Conservation (phyloP, 2,797 vertebrate species). For the Tragelaphus eurycerus region DNA sequence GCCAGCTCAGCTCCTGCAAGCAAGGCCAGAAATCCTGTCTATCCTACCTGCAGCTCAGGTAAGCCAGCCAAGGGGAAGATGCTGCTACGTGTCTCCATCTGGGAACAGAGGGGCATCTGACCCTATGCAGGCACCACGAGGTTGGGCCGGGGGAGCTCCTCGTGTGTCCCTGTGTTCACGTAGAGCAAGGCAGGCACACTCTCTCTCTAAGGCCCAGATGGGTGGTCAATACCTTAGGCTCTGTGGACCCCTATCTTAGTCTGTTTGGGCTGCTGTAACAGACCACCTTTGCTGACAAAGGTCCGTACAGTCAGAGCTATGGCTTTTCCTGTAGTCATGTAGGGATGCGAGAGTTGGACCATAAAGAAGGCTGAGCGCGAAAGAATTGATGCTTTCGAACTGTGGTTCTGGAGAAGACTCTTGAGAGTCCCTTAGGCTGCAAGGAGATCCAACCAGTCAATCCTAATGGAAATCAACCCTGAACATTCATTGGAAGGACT, state of each 20-base stretch:
- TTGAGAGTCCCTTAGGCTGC: too few species aligned
- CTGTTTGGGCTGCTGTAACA: background rate
- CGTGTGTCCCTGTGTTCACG: background rate
- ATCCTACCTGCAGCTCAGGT: background rate
- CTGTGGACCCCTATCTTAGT: background rate
- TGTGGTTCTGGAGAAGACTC: background rate
- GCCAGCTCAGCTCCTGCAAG: background rate
- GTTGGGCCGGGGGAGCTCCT: background rate
- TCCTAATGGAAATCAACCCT: background rate
- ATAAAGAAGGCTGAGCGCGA: rapidly evolving
- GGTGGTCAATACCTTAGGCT: background rate
- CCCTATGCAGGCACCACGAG: rapidly evolving
- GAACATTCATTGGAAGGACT: background rate
- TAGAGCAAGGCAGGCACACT: rapidly evolving
- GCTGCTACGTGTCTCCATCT: background rate
- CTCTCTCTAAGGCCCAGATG: background rate
- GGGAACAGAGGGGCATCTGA: background rate
- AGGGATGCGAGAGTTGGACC: background rate
- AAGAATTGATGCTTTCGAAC: background rate
- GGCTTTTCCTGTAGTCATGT: background rate
- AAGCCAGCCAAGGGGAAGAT: background rate
- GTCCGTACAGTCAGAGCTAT: background rate
- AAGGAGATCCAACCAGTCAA: background rate
- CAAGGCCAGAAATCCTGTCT: background rate
- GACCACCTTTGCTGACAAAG: background rate